A percentile compares a stretch with the other conserved stretches of the same genome.
These are phyloP conservation scores for Nycteola revayana DNA, from an alignment of 2,888 invertebrate genomes.

Conservation along the genomic window DNA sequence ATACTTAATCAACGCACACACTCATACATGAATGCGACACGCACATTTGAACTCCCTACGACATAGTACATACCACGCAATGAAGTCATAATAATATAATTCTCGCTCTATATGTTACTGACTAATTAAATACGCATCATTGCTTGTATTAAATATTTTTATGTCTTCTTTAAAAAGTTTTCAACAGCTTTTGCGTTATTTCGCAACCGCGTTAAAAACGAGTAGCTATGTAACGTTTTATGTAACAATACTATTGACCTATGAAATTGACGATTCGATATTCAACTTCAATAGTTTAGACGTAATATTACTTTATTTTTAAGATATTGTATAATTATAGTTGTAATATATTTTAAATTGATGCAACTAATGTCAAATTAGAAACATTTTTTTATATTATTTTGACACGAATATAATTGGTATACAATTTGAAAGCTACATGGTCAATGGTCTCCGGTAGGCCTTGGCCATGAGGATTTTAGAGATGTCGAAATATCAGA, in stretches of 20 bases:
- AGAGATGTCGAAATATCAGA: slow-evolving; percentile 29
- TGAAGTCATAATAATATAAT: slow-evolving; percentile 35
- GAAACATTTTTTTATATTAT: slow-evolving; percentile 7
- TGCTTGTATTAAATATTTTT: slow-evolving; percentile 25
- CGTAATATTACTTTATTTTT: too few species aligned
- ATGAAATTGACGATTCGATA: too few species aligned
- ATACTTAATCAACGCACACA: slow-evolving; percentile 49
- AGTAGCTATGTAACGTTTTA: slow-evolving; percentile 18
- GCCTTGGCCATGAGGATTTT: slow-evolving; percentile 39
- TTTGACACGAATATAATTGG: slow-evolving; percentile 25
- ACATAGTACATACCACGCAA: slow-evolving; percentile 30
- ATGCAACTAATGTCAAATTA: too few species aligned
- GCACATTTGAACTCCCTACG: slow-evolving; percentile 25
- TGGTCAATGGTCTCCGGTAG: slow-evolving; percentile 31
- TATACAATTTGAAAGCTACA: slow-evolving; percentile 34
- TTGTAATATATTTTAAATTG: too few species aligned
- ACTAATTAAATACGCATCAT: slow-evolving; percentile 28
- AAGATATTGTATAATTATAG: too few species aligned
- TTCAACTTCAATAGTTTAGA: too few species aligned
- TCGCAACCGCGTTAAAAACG: slow-evolving; percentile 16
- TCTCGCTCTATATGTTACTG: slow-evolving; percentile 35
- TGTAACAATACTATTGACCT: too few species aligned
- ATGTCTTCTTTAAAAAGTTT: slow-evolving; percentile 17
- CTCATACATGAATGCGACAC: slow-evolving; percentile 14
- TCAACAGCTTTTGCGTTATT: slow-evolving; percentile 16